Percentiles rank a stretch among this genome's conserved stretches.
These are phyloP conservation scores for Cathartes aura DNA, from an alignment of 2,113 vertebrate species.

Conservation along the genomic window DNA sequence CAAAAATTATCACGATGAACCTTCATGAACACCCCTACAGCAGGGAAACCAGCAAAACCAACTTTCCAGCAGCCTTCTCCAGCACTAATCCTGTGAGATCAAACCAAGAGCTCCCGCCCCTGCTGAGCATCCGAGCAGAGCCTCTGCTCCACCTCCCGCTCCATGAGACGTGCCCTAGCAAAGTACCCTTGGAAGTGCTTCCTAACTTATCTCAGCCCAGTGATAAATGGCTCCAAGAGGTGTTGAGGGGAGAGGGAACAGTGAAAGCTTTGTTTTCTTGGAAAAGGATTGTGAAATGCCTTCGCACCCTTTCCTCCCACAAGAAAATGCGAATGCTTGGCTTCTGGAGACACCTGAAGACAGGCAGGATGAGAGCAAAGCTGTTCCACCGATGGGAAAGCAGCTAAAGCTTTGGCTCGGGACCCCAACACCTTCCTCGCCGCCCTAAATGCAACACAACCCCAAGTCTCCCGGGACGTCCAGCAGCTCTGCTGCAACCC, in stretches of 20 bases:
- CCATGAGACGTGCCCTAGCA: background rate
- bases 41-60: background rate
- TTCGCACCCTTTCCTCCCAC: fast-evolving
- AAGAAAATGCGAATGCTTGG: fast-evolving
- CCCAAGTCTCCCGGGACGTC: fast-evolving
- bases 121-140: fast-evolving
- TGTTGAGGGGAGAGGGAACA: background rate
- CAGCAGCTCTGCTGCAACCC: background rate
- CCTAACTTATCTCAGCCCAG: background rate
- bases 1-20: background rate
- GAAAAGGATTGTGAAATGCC: background rate
- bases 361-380: background rate
- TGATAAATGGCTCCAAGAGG: fast-evolving
- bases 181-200: background rate
- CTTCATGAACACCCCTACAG: background rate
- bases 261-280: background rate
- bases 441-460: fast-evolving
- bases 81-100: fast-evolving
- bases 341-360: background rate
- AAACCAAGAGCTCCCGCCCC: fast-evolving
- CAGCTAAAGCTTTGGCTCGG: background rate
- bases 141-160: background rate
- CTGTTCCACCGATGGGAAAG: background rate
- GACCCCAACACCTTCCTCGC: background rate
- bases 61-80: background rate